Evolutionary conservation across 2,888 invertebrate genomes (phyloP).

Genomic region (Autographa gamma): DNA sequence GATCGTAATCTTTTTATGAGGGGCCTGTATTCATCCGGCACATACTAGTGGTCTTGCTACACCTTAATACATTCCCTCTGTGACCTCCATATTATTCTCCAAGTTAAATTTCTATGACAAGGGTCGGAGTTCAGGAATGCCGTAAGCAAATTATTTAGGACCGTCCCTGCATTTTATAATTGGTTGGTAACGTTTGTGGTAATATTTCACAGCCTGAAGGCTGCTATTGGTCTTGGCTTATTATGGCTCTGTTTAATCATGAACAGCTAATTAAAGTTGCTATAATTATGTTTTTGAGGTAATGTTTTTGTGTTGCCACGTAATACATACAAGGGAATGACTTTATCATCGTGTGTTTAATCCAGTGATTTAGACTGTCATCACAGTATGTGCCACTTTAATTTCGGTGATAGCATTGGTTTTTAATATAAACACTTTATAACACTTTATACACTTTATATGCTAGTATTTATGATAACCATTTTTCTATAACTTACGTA

Average conservation of each 20-base stretch:
- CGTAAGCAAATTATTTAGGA: constrained; percentile 60
- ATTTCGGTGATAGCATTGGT: too few species aligned
- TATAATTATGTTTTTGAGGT: not conserved
- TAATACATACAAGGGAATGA: not conserved
- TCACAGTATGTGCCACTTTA: too few species aligned
- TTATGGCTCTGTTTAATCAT: not conserved
- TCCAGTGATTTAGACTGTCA: too few species aligned
- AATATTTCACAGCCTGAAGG: constrained; percentile 59
- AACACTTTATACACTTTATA: too few species aligned
- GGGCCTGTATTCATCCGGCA: constrained; percentile 12
- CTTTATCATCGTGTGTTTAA: too few species aligned
- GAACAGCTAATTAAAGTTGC: not conserved
- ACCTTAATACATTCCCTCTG: constrained; percentile 59
- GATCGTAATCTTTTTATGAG: constrained; percentile 46
- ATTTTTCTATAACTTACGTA: too few species aligned
- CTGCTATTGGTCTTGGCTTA: constrained; percentile 53
- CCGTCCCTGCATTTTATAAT: constrained; percentile 62
- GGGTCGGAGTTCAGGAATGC: constrained; percentile 60
- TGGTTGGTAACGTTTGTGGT: constrained; percentile 59
- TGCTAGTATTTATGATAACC: too few species aligned
- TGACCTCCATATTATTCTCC: constrained; percentile 50
- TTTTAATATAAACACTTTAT: too few species aligned
- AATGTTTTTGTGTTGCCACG: not conserved
- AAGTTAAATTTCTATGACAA: constrained; percentile 67
- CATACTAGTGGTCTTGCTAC: constrained; percentile 20